Base-by-base conservation (phyloP, 2,888 invertebrate species). In the Tenodera sinensis region DNA sequence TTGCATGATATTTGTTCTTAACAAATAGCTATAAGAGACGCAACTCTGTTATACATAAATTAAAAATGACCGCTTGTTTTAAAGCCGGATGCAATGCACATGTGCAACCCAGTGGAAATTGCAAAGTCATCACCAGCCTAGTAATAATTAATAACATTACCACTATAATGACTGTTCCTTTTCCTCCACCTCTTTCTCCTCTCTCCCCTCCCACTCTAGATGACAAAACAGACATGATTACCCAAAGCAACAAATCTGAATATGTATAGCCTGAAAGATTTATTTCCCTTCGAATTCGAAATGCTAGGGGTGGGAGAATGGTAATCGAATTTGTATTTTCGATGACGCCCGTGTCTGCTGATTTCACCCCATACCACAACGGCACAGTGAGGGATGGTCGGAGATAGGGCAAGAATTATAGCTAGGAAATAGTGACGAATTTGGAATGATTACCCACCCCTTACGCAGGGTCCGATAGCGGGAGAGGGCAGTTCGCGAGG, bases 351-450 rank as follows among this genome's bases (percentile, higher is more conserved):
- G 20, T 71, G 54, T 71, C 54, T 71, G 54, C 20, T 71, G 54
- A 71, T 71, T 71, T 71, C 20, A 71, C 54, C 54, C 54, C 25
- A 71, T 25, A 42, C 25, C 54, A 20, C 54, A 71, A 8, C 54
- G 84, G 2, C 84, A 28, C 28, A n/a, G 28, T 83, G 83, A 83
- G 27, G 83, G 54, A 14, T 85, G 27, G 85, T 47, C 25, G 20
- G 54, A 47, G 85, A 85, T 85, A 85, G 28, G 28, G 85, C 20
- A n/a, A 34, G 34, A 34, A 84, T 84, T 84, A 84, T 34, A 34
- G 34, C 15, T n/a, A 54, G 47, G 85, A 85, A 85, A 47, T 85
- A 85, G 85, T 85, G 85, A 85, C 85, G 85, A 85, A 85, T 85
- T 85, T 85, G 47, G 54, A 85, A 85, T 85, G 85, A 47, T 71